A percentile compares a stretch with the other conserved stretches of the same genome.
phyloP scores from a whole-genome alignment of 2,888 invertebrate species.

The Gortyna flavago region DNA sequence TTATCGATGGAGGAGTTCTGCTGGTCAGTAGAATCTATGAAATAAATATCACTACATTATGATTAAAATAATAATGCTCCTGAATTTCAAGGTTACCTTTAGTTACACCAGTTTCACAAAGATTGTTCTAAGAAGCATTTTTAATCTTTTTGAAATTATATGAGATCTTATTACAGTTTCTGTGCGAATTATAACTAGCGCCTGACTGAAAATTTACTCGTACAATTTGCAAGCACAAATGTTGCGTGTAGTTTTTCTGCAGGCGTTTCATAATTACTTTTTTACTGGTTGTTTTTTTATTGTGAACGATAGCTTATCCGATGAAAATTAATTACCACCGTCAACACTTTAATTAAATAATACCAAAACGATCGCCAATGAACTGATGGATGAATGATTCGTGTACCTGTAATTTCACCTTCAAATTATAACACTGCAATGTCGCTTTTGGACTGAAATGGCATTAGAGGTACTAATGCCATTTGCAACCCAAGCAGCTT shows the following conservation, averaged over 20 bases:
- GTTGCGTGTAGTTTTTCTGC: constrained; percentile 25
- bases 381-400: background rate
- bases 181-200: background rate
- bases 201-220: constrained; percentile 9
- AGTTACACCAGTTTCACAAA: background rate
- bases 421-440: background rate
- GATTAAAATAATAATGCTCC: background rate
- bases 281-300: no score
- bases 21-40: constrained; percentile 64
- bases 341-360: background rate
- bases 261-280: constrained; percentile 5
- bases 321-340: background rate
- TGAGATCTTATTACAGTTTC: background rate
- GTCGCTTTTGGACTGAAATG: background rate
- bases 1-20: constrained; percentile 77
- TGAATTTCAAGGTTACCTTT: background rate
- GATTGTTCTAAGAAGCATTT: background rate
- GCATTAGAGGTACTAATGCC: no score
- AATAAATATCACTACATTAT: background rate
- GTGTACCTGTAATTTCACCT: background rate
- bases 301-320: no score
- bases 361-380: background rate
- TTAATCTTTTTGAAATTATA: background rate
- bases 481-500: background rate
- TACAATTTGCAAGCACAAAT: background rate